phyloP scores from a whole-genome alignment of 1,140 invertebrate genomes.

The Maniola jurtina region DNA sequence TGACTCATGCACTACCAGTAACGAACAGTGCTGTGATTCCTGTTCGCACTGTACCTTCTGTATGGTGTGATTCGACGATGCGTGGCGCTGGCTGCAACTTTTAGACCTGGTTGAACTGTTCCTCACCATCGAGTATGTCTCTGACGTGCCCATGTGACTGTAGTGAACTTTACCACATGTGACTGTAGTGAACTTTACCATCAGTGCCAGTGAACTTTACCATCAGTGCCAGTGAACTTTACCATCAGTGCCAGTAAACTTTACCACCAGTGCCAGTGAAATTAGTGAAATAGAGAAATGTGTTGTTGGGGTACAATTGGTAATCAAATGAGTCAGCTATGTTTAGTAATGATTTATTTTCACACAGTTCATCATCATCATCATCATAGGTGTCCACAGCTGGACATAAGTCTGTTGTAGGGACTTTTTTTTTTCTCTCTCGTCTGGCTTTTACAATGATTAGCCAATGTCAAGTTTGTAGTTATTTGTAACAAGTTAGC shows the following conservation, averaged over 20 bases:
- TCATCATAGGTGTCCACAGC: too few species aligned
- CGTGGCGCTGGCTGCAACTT: slow-evolving; percentile 56
- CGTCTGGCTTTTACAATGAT: too few species aligned
- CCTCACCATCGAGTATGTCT: slow-evolving; percentile 57
- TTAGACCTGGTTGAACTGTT: slow-evolving; percentile 60
- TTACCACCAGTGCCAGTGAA: not conserved
- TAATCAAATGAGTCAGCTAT: too few species aligned
- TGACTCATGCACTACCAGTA: too few species aligned
- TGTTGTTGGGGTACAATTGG: not conserved
- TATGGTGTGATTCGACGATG: slow-evolving; percentile 42
- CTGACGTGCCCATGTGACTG: slow-evolving; percentile 64
- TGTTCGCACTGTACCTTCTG: slow-evolving; percentile 46
- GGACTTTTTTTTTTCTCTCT: too few species aligned
- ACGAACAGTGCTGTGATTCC: slow-evolving; percentile 60
- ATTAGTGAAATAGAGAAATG: not conserved
- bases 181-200: slow-evolving; percentile 10
- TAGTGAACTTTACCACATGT: slow-evolving; percentile 37
- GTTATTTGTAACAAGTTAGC: too few species aligned
- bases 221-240: not conserved
- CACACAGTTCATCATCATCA: too few species aligned
- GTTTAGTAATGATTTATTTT: too few species aligned
- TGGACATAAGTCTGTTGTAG: too few species aligned
- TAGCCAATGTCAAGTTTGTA: too few species aligned
- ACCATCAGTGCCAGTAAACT: not conserved
- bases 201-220: not conserved